Percentiles rank a stretch among this genome's conserved stretches.
Evolutionary conservation across 2,113 vertebrate species (phyloP).

Genomic region (Piprites chloris): DNA sequence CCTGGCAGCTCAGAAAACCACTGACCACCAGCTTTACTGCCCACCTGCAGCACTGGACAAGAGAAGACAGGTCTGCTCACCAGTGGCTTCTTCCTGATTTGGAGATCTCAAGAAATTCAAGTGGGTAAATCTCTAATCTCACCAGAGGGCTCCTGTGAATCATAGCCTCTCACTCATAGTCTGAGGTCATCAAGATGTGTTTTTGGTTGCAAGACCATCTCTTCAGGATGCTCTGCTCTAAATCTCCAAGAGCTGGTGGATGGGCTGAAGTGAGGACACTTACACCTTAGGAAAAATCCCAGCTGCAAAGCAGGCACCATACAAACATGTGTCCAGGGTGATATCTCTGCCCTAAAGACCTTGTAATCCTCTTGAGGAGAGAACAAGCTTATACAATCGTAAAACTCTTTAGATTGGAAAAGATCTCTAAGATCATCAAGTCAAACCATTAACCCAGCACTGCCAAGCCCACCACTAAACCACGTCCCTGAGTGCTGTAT

Average conservation of each 20-base stretch:
- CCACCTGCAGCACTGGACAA: background rate
- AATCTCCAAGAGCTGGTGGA: background rate
- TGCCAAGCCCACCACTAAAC: background rate
- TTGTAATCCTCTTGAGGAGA: background rate
- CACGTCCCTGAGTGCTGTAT: background rate
- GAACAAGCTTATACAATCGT: background rate
- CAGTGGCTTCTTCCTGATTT: background rate
- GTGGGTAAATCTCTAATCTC: background rate
- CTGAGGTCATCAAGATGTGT: background rate
- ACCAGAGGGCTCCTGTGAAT: background rate
- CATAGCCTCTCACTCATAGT: background rate
- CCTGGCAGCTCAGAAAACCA: constrained; percentile 6
- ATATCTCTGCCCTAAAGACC: background rate
- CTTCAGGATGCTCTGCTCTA: background rate
- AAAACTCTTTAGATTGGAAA: background rate
- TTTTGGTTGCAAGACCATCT: background rate
- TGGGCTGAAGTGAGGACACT: background rate
- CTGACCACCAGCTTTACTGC: background rate
- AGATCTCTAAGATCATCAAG: background rate
- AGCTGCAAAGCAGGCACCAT: background rate
- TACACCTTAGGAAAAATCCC: background rate
- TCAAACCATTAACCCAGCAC: background rate
- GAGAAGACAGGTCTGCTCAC: background rate
- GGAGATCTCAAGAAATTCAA: background rate
- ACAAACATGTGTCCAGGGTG: background rate